These are phyloP conservation scores for Heliocidaris erythrogramma DNA, from an alignment of 35 echinoderm and acorn worm genomes.

Conservation along the genomic window DNA sequence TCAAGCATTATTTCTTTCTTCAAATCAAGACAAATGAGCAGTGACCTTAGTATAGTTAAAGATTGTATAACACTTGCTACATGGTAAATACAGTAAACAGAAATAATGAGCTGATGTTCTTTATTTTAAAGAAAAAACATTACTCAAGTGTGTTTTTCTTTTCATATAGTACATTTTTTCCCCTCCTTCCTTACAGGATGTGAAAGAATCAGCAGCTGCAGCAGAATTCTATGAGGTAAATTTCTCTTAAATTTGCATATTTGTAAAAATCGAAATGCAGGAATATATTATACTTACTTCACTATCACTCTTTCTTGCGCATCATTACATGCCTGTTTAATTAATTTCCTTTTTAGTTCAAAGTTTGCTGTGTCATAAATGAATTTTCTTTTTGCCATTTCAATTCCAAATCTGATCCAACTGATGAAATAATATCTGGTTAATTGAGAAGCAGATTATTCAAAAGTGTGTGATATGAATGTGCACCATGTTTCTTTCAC, in stretches of 20 bases:
- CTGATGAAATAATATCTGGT: not conserved
- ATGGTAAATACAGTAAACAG: no score
- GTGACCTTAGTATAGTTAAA: no score
- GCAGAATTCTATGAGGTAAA: slow-evolving; percentile 63
- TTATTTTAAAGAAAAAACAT: no score
- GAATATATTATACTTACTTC: not conserved
- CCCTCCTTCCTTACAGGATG: slow-evolving; percentile 52
- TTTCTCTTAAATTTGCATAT: not conserved
- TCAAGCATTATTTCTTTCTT: no score
- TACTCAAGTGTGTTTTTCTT: no score
- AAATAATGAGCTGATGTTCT: no score
- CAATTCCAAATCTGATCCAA: no score
- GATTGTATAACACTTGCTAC: no score
- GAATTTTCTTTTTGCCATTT: not conserved
- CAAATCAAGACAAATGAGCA: no score
- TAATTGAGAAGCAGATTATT: not conserved
- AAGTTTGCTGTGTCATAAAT: not conserved
- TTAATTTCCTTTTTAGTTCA: not conserved
- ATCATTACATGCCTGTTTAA: not conserved
- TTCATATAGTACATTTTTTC: not conserved
- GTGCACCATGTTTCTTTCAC: no score
- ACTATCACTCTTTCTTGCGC: not conserved
- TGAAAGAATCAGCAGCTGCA: slow-evolving; percentile 42
- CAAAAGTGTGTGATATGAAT: no score
- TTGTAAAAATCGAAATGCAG: not conserved